These are phyloP conservation scores for Sphaerophoria rueppellii DNA, from an alignment of 2,888 invertebrate species.

Conservation along the genomic window DNA sequence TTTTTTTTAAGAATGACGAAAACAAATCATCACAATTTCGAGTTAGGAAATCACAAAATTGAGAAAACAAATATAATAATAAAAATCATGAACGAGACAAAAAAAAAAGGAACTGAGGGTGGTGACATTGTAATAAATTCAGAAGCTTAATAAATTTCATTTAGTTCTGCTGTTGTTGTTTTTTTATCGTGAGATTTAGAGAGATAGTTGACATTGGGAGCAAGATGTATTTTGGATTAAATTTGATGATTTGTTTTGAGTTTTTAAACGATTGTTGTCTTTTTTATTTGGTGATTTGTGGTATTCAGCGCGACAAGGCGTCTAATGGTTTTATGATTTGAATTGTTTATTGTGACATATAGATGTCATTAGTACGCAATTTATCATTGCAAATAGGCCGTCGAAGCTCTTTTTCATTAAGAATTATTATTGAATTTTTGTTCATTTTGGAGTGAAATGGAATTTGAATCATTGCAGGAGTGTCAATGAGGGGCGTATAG, in stretches of 20 bases:
- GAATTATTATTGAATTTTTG: too few species aligned
- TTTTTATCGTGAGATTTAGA: neutral
- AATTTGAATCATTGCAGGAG: too few species aligned
- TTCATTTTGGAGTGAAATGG: too few species aligned
- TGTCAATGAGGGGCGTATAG: too few species aligned
- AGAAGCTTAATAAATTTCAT: constrained; percentile 12
- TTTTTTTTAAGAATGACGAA: constrained; percentile 61
- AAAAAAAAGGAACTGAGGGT: constrained; percentile 13
- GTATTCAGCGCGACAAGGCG: neutral
- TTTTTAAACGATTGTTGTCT: neutral
- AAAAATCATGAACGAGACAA: neutral
- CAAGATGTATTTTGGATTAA: neutral
- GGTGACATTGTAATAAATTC: constrained; percentile 25
- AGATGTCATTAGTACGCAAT: too few species aligned
- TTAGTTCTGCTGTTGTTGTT: neutral
- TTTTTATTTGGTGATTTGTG: constrained; percentile 14
- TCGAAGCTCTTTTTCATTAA: too few species aligned
- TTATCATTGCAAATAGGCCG: too few species aligned
- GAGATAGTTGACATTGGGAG: constrained; percentile 21
- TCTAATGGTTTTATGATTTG: neutral
- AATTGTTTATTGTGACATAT: neutral
- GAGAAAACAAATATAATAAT: constrained; percentile 11
- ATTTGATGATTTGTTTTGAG: constrained; percentile 1
- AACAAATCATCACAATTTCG: constrained; percentile 58
- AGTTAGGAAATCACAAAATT: constrained; percentile 20